Conservation (phyloP, 2,888 invertebrate genomes). For the Brachypalpus laphriformis region DNA sequence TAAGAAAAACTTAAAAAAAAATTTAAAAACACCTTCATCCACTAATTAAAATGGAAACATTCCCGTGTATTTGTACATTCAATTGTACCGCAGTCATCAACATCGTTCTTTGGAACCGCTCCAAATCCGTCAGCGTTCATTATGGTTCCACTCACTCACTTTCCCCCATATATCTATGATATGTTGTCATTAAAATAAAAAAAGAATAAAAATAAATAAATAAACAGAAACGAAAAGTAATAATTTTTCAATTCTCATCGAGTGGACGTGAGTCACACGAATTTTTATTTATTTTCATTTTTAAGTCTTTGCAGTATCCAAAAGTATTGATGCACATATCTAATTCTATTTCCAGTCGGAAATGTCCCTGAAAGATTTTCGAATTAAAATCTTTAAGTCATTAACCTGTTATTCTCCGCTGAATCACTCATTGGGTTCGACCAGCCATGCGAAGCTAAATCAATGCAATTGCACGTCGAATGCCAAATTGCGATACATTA, state of each 20-base stretch:
- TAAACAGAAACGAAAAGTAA: not conserved
- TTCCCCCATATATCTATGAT: not conserved
- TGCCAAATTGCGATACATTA: slow-evolving; percentile 52
- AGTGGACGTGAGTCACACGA: slow-evolving; percentile 9
- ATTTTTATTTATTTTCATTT: not conserved
- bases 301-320: not conserved
- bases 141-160: slow-evolving; percentile 53
- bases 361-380: slow-evolving; percentile 7
- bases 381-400: slow-evolving; percentile 42
- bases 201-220: slow-evolving; percentile 23
- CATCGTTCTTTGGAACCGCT: slow-evolving; percentile 44
- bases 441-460: slow-evolving; percentile 42
- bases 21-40: not conserved
- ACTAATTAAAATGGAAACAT: slow-evolving; percentile 17
- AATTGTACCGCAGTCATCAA: not conserved
- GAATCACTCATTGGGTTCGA: slow-evolving; percentile 14
- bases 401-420: not conserved
- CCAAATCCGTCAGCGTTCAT: slow-evolving; percentile 58
- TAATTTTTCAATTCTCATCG: not conserved
- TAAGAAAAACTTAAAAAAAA: not conserved
- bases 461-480: slow-evolving; percentile 57
- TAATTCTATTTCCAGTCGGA: not conserved
- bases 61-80: not conserved
- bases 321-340: not conserved
- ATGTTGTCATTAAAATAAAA: slow-evolving; percentile 14